Evolutionary conservation across 2,888 invertebrate species (phyloP), one percentile per base, ranked within the genome.

Genomic region (Eurytoma adleriae): DNA sequence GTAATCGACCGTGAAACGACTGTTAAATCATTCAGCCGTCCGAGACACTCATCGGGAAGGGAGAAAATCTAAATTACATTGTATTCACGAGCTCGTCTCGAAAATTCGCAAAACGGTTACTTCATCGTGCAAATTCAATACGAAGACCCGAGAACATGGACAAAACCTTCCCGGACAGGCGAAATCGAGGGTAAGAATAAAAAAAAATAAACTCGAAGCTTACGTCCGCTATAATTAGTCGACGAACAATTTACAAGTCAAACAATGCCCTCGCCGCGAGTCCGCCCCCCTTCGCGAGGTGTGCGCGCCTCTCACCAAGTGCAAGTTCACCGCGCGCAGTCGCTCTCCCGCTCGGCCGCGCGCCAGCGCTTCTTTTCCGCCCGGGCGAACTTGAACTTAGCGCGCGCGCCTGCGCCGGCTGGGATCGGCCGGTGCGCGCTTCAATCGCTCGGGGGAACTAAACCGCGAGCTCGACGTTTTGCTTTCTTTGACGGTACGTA

Each of bases 351-450:
- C 67, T 50, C 24, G 66, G 0, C n/a, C n/a, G n/a, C n/a, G n/a
- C n/a, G n/a, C n/a, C n/a, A n/a, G n/a, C 66, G 20, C 54, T 64
- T 48, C 48, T 52, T 61, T 20, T 24, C 16, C 1, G 16, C 18
- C 64, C 18, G 24, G 20, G 59, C 70, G 72, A 78, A 77, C 78
- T 77, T 78, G 78, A 80, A 77, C 80, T 73, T 78, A 24, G 30
- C n/a, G 7, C 54, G 16, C 56, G 61, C 67, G 59, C 68, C 18
- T 24, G 73, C 57, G 50, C 50, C 2, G 16, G 14, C 5, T 40
- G 7, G 4, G 40, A 40, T 40, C 4, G 40, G 30, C 40, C 14
- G 62, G 13, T 69, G 48, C 69, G 54, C 59, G 16, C 40, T 73
- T 61, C 68, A 73, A 73, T 79, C 68, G 61, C 73, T 79, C 61